Evolutionary conservation across 2,888 invertebrate genomes (phyloP).

Genomic region (Sympetrum striolatum): DNA sequence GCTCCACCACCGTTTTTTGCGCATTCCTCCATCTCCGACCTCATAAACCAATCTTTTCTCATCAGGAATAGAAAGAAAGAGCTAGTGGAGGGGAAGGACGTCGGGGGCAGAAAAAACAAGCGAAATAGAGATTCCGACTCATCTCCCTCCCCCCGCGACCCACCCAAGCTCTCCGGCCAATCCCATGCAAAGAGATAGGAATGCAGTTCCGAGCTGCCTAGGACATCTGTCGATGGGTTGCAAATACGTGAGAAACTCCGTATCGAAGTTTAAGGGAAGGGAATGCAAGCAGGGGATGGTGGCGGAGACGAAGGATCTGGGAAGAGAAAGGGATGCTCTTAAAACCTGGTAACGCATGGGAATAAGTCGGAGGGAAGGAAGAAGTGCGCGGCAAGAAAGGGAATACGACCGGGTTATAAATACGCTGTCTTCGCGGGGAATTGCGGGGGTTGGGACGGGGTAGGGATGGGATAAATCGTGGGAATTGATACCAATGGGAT

Average conservation of each 20-base stretch:
- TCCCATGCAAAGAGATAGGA: slow-evolving; percentile 22
- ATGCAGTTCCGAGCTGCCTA: slow-evolving; percentile 20
- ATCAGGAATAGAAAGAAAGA: neutral
- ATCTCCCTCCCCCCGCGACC: neutral
- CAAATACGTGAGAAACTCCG: slow-evolving; percentile 38
- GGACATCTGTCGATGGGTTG: slow-evolving; percentile 38
- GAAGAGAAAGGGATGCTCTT: neutral
- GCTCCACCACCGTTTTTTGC: neutral
- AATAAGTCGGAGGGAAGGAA: neutral
- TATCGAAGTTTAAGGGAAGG: neutral
- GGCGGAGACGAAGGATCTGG: neutral
- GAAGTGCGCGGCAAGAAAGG: neutral
- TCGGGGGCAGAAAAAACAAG: neutral
- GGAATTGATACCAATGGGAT: slow-evolving; percentile 18
- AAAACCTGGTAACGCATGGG: neutral
- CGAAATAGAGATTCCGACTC: neutral
- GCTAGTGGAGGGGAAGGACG: neutral
- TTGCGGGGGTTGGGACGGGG: neutral
- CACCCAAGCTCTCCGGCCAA: slow-evolving; percentile 5
- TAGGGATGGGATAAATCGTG: slow-evolving; percentile 8
- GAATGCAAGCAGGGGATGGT: neutral
- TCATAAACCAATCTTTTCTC: neutral
- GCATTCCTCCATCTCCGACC: neutral
- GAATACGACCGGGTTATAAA: slow-evolving; percentile 20
- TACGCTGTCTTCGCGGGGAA: slow-evolving; percentile 10